Base-by-base conservation (phyloP, 2,113 vertebrate species). In the Oreamnos americanus region DNA sequence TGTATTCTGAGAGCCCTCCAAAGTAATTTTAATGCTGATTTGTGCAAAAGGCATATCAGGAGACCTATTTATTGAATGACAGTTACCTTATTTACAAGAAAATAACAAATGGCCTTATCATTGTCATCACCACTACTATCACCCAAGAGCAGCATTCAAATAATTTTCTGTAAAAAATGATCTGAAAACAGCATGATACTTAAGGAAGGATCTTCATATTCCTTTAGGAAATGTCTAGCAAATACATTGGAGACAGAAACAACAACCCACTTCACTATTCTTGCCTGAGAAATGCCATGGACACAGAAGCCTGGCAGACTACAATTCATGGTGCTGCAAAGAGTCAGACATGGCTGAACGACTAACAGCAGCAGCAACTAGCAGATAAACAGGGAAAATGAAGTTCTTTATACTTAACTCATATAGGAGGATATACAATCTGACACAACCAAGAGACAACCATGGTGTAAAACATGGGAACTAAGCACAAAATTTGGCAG, bases 71-170 rank as follows among this genome's bases (percentile, higher is more conserved):
- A 83, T 74, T 87, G 86, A 89, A 91, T 96, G 91, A 60, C 85
- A 94, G 98, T 97, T 97, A 91, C 83, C 62, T 94, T 91, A 97
- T 90, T 97, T 96, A 96, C 39, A 98, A 91, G 94, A 96, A 98
- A 91, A 95, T 96, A 96, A 96, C 95, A 87, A 94, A 86, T 45
- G 93, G 55, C n/a, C 71, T 95, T 97, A 97, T 97, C 97, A 91
- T 85, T 84, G 57, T 51, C 86, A 94, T 89, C 57, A 82, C 39
- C 39, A 71, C 36, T 28, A 45, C 86, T 95, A 62, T 91, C 78
- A 67, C 51, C 83, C 51, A 55, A 71, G 81, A 97, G 74, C 74
- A 57, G 33, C 49, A 91, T 84, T 92, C 83, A 97, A 91, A 95
- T 55, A 57, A 60, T 97, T 97, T 96, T 96, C 87, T 74, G 43